Evolutionary conservation across 1,140 invertebrate species (phyloP).

Genomic region (Globodera ellingtonae): DNA sequence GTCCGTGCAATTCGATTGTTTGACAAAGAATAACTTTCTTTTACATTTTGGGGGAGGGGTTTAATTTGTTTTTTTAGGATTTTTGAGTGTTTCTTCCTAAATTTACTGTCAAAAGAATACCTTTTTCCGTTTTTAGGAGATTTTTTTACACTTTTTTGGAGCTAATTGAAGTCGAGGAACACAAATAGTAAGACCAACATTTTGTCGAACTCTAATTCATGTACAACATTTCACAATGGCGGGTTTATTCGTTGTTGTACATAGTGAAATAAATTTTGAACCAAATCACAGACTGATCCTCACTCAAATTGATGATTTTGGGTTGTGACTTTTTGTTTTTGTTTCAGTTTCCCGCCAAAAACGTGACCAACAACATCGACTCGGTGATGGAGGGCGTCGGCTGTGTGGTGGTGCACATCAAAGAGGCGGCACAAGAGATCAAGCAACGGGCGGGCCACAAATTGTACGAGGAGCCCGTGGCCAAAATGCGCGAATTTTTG

Average conservation of each 20-base stretch:
- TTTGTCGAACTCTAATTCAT: background rate
- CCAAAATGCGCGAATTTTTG: constrained; percentile 37
- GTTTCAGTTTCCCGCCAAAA: constrained; percentile 41
- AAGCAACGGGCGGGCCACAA: constrained; percentile 30
- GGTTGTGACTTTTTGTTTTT: constrained; percentile 1
- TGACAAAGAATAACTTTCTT: constrained; percentile 7
- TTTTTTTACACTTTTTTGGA: no score
- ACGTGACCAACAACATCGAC: constrained; percentile 40
- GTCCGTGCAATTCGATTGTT: no score
- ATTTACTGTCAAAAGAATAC: background rate
- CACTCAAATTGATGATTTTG: constrained; percentile 22
- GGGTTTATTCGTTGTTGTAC: background rate
- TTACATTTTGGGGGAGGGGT: background rate
- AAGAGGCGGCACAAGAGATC: constrained; percentile 33
- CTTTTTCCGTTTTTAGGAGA: background rate
- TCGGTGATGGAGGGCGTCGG: constrained; percentile 40
- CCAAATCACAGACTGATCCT: no score
- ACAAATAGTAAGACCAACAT: background rate
- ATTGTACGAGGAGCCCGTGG: constrained; percentile 28
- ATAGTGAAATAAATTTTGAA: no score
- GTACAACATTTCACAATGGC: background rate
- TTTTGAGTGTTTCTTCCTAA: background rate
- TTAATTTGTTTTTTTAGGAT: background rate
- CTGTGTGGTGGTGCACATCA: constrained; percentile 42
- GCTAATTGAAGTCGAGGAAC: no score